Evolutionary conservation across 2,797 vertebrate genomes (phyloP).

Genomic region (Poecilia gillii): DNA sequence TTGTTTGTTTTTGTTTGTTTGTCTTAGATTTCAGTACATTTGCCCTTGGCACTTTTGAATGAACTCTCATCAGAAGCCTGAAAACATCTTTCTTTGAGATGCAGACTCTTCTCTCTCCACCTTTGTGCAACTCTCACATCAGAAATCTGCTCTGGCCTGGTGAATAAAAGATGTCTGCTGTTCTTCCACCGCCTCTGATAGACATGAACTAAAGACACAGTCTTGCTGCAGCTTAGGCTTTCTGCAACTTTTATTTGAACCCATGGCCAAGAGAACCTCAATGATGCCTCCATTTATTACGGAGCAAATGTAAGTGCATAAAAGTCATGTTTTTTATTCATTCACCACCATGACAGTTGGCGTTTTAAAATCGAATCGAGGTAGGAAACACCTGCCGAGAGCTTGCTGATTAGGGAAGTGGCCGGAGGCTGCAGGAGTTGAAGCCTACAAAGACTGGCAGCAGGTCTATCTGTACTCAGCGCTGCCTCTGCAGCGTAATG

Average conservation of each 20-base stretch:
- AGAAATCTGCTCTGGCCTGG: conserved; percentile 6
- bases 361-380: conserved; percentile 1
- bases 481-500: background rate
- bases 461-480: background rate
- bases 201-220: conserved; percentile 3
- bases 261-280: background rate
- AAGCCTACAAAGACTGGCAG: background rate
- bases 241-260: background rate
- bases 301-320: background rate
- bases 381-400: conserved; percentile 23
- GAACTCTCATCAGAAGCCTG: conserved; percentile 17
- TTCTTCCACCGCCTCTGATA: conserved; percentile 10
- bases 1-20: background rate
- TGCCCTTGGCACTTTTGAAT: background rate
- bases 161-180: conserved; percentile 39
- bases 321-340: background rate
- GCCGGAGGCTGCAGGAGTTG: background rate
- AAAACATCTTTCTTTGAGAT: conserved; percentile 12
- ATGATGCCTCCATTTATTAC: background rate
- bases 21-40: background rate
- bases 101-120: conserved; percentile 3
- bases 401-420: conserved; percentile 24
- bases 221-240: background rate
- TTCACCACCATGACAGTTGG: background rate
- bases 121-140: conserved; percentile 22